Evolutionary conservation across 2,113 vertebrate species (phyloP).

Genomic region (Nipponia nippon): DNA sequence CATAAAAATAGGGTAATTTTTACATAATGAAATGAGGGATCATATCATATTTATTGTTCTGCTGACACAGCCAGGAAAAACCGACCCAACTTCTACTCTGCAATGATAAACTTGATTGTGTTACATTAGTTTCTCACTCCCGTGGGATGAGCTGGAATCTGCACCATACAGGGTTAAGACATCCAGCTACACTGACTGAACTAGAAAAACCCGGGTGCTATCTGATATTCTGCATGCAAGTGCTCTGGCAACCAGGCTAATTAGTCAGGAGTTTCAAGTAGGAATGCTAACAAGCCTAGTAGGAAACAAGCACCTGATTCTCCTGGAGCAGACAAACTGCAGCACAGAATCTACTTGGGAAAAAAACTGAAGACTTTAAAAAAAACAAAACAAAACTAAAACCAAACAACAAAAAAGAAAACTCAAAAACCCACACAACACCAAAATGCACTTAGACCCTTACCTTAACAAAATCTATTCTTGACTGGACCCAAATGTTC

Average conservation of each 20-base stretch:
- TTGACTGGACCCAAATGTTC: not conserved
- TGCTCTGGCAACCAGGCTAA: constrained; percentile 35
- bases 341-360: not conserved
- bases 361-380: not conserved
- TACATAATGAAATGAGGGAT: not conserved
- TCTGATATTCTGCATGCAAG: constrained; percentile 2
- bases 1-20: not conserved
- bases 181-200: not conserved
- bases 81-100: not conserved
- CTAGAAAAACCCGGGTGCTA: not conserved
- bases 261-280: constrained; percentile 19
- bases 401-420: not conserved
- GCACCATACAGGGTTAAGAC: constrained; percentile 9
- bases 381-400: not conserved
- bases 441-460: not conserved
- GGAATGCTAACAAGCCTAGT: constrained; percentile 23
- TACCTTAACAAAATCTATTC: not conserved
- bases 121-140: not conserved
- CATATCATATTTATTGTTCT: not conserved
- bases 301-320: constrained; percentile 52
- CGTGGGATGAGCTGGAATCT: not conserved
- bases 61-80: not conserved
- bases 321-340: not conserved
- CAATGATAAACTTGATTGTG: not conserved
- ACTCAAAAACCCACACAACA: not conserved